A percentile compares a stretch with the other conserved stretches of the same genome.
Conservation (phyloP, 2,113 vertebrate genomes). For the Podilymbus podiceps region DNA sequence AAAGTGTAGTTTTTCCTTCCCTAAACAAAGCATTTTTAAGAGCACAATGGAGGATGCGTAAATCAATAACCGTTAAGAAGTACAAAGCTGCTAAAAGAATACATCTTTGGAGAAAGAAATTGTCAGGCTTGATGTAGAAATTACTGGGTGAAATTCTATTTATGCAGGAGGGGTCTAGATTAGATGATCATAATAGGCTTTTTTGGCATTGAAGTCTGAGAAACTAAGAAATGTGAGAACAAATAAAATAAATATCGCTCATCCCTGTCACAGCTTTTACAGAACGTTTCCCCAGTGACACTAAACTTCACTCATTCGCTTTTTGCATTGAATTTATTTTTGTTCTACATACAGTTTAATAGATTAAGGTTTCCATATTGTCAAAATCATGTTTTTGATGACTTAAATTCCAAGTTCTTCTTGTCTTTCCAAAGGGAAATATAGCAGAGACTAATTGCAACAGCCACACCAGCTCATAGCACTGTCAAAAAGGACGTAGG, state of each 20-base stretch:
- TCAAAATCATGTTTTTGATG: neutral
- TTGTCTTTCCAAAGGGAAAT: neutral
- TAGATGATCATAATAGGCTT: neutral
- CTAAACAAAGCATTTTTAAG: constrained; percentile 36
- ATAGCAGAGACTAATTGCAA: neutral
- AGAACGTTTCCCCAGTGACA: neutral
- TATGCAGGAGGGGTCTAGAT: neutral
- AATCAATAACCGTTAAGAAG: constrained; percentile 61
- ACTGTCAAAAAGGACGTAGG: neutral
- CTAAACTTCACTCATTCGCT: neutral
- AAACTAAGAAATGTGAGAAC: neutral
- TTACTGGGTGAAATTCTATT: constrained; percentile 35
- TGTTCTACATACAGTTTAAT: neutral
- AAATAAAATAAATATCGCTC: constrained; percentile 4
- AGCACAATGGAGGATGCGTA: constrained; percentile 1
- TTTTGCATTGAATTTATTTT: neutral
- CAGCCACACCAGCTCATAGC: neutral
- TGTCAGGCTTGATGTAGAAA: constrained; percentile 14
- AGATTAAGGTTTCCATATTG: neutral
- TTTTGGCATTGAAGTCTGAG: neutral
- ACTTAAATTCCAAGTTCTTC: neutral
- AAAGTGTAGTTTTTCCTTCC: constrained; percentile 33
- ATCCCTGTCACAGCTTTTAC: neutral
- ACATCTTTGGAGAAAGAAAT: constrained; percentile 27
- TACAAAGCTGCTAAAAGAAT: constrained; percentile 27